Percentiles rank a stretch among this genome's conserved stretches.
Conservation (phyloP, 2,888 invertebrate genomes). For the Pyrrhosoma nymphula region DNA sequence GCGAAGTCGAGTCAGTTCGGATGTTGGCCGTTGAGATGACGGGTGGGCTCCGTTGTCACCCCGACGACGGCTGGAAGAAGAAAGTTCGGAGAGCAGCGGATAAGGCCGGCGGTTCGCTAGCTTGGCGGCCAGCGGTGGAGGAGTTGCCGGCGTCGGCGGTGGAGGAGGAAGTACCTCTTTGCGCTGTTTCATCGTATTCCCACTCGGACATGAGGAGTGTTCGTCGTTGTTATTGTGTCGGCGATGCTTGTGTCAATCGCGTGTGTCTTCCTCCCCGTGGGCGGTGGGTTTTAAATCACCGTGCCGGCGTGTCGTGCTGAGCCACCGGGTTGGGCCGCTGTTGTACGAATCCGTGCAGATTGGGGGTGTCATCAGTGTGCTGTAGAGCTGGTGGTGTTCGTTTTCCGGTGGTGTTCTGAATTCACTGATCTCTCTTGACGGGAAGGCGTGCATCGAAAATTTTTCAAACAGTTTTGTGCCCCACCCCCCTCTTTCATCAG, state of each 20-base stretch:
- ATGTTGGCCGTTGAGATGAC: constrained; percentile 30
- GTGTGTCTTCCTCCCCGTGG: neutral
- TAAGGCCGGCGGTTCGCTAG: neutral
- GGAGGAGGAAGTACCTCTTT: neutral
- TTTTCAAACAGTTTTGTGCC: neutral
- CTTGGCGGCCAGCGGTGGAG: neutral
- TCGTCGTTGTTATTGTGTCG: neutral
- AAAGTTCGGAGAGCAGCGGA: neutral
- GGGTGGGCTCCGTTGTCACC: constrained; percentile 29
- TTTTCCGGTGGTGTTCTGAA: no score
- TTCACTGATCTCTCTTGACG: neutral
- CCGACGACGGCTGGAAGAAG: neutral
- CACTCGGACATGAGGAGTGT: neutral
- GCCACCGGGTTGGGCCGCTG: neutral
- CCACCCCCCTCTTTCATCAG: neutral
- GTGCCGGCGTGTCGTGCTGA: neutral
- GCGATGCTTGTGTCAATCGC: neutral
- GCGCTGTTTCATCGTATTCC: neutral
- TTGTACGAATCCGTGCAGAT: neutral
- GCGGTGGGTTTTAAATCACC: neutral
- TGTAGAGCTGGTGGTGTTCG: neutral
- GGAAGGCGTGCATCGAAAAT: neutral
- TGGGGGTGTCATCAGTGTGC: neutral
- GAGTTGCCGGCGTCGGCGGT: neutral
- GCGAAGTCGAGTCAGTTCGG: constrained; percentile 15